These are phyloP conservation scores for Philonicus albiceps DNA, from an alignment of 2,888 invertebrate genomes.

Conservation along the genomic window DNA sequence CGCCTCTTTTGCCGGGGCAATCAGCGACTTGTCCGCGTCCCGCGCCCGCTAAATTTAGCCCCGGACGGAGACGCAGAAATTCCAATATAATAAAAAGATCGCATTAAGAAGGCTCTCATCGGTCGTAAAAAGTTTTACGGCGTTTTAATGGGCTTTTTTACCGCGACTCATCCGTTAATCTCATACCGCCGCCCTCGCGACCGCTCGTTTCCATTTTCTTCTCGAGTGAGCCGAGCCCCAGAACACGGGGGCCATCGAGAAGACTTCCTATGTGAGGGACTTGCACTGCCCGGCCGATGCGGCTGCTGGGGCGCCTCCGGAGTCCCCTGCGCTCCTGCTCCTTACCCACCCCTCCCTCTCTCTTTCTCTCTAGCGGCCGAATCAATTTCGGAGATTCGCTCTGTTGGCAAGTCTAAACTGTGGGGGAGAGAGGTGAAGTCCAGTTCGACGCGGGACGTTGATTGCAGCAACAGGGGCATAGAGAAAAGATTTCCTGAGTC, in stretches of 20 bases:
- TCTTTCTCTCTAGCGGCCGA: neutral
- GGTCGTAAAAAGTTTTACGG: conserved; percentile 63
- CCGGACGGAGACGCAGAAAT: conserved; percentile 52
- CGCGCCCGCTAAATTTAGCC: conserved; percentile 18
- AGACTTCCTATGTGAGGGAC: neutral
- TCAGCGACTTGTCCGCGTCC: conserved; percentile 1
- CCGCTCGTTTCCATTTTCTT: conserved; percentile 1
- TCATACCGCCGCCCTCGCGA: neutral
- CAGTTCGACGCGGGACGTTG: neutral
- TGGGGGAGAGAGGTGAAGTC: neutral
- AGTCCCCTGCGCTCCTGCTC: neutral
- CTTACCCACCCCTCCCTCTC: no score
- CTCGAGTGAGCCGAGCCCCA: neutral
- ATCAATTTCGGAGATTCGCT: neutral
- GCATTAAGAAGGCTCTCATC: conserved; percentile 62
- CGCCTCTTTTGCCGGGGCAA: conserved; percentile 13
- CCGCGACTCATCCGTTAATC: conserved; percentile 46
- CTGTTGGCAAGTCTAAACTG: neutral
- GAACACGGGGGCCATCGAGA: neutral
- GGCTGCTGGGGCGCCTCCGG: neutral
- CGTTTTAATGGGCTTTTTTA: conserved; percentile 62
- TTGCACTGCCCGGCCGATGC: neutral
- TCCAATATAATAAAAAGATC: conserved; percentile 62
- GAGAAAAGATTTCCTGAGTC: neutral
- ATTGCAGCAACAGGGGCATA: neutral